Evolutionary conservation across 2,797 vertebrate species (phyloP).

Genomic region (Merluccius polli): DNA sequence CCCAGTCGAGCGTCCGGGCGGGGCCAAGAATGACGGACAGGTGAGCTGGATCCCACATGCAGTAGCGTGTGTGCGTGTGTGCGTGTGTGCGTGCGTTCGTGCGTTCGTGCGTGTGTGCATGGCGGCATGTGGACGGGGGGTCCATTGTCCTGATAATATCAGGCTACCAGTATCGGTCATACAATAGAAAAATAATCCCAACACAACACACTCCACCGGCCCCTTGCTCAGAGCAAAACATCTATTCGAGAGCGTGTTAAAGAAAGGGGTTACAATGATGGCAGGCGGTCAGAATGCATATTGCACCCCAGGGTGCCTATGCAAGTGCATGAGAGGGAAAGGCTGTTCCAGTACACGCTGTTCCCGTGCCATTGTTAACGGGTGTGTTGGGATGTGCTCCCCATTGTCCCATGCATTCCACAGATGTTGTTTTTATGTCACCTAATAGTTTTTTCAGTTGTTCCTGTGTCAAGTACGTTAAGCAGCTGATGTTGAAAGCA

Average conservation of each 20-base stretch:
- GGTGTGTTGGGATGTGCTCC: neutral
- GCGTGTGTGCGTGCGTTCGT: neutral
- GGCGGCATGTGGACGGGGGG: too few species aligned
- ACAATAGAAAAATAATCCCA: neutral
- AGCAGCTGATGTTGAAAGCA: neutral
- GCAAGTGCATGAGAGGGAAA: conserved; percentile 15
- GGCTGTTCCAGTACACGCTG: conserved; percentile 39
- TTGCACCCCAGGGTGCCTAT: conserved; percentile 28
- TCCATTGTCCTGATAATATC: neutral
- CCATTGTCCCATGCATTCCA: conserved; percentile 54
- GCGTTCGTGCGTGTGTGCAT: conserved; percentile 7
- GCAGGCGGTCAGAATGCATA: neutral
- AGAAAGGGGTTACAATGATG: conserved; percentile 5
- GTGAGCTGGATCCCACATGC: conserved; percentile 37
- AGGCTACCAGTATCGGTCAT: neutral
- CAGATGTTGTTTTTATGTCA: conserved; percentile 25
- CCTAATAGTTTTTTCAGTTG: neutral
- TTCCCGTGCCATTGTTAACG: conserved; percentile 38
- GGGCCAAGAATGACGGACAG: conserved; percentile 43
- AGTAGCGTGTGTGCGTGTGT: neutral
- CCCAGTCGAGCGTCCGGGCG: conserved; percentile 31
- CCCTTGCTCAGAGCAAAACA: neutral
- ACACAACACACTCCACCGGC: neutral
- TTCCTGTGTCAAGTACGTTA: neutral
- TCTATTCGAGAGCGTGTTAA: neutral